These are phyloP conservation scores for Bruchidius siliquastri DNA, from an alignment of 2,888 invertebrate species.

Conservation along the genomic window DNA sequence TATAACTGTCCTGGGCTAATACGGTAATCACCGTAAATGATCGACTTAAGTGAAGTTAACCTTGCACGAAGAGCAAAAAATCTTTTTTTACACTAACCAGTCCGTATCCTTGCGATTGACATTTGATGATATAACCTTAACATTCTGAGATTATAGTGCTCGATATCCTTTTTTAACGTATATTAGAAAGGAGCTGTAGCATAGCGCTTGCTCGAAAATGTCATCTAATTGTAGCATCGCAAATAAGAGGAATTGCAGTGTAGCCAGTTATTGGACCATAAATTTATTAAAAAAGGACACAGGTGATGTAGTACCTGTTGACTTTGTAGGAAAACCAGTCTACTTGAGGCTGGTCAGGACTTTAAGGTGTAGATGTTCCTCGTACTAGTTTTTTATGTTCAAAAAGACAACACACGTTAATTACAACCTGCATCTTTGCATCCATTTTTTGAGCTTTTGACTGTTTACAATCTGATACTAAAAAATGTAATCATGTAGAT, in stretches of 20 bases:
- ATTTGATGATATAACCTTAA: constrained; percentile 21
- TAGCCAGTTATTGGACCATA: background rate
- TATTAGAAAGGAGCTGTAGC: constrained; percentile 2
- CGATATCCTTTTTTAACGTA: background rate
- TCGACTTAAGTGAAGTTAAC: constrained; percentile 18
- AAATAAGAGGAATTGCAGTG: background rate
- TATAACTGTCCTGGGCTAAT: background rate
- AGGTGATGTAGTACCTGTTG: background rate
- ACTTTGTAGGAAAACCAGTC: background rate
- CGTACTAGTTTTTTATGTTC: no score
- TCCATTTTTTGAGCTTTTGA: no score
- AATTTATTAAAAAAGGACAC: background rate
- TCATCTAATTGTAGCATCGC: background rate
- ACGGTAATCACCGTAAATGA: background rate
- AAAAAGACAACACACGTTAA: no score
- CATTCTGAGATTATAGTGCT: constrained; percentile 15
- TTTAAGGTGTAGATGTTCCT: background rate
- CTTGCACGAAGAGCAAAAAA: constrained; percentile 17
- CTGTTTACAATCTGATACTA: no score
- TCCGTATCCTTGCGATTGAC: constrained; percentile 19
- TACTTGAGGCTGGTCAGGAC: background rate
- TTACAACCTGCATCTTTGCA: no score
- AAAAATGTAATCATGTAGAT: no score
- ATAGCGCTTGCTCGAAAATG: background rate
- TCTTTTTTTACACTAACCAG: constrained; percentile 7